phyloP scores from a whole-genome alignment of 2,888 invertebrate genomes.

The Ochropleura leucogaster region DNA sequence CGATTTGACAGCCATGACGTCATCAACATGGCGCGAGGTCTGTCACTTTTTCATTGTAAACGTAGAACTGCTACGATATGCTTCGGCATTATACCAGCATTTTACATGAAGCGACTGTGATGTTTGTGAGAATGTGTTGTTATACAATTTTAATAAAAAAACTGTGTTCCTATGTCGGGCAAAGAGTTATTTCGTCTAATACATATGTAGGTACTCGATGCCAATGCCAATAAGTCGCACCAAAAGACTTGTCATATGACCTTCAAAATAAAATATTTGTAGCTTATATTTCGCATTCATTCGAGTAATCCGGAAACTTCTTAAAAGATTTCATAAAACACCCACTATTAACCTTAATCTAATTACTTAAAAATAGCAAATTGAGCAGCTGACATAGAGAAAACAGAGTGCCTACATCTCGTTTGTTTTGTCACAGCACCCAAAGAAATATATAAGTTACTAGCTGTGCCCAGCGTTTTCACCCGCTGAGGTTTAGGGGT shows the following conservation, averaged over 20 bases:
- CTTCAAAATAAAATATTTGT: background rate
- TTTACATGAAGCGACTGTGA: too few species aligned
- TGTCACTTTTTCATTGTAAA: too few species aligned
- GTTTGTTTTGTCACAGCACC: background rate
- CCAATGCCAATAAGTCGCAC: background rate
- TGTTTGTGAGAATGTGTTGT: too few species aligned
- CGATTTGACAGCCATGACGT: too few species aligned
- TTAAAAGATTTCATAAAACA: slow-evolving; percentile 9
- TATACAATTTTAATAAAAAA: too few species aligned
- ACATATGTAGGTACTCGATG: background rate
- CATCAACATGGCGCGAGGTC: too few species aligned
- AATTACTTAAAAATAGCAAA: background rate
- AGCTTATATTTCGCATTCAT: background rate
- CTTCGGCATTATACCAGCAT: too few species aligned
- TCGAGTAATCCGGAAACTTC: background rate
- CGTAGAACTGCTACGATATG: too few species aligned
- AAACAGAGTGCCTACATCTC: background rate
- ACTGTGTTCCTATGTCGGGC: background rate
- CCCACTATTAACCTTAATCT: background rate
- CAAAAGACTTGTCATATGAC: background rate
- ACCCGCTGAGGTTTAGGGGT: too few species aligned
- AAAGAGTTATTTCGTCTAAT: background rate
- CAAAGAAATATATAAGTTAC: too few species aligned
- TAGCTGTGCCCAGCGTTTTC: too few species aligned
- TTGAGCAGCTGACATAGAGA: slow-evolving; percentile 1